Evolutionary conservation across 2,888 invertebrate genomes (phyloP).

Genomic region (Tromatobia lineatoria): DNA sequence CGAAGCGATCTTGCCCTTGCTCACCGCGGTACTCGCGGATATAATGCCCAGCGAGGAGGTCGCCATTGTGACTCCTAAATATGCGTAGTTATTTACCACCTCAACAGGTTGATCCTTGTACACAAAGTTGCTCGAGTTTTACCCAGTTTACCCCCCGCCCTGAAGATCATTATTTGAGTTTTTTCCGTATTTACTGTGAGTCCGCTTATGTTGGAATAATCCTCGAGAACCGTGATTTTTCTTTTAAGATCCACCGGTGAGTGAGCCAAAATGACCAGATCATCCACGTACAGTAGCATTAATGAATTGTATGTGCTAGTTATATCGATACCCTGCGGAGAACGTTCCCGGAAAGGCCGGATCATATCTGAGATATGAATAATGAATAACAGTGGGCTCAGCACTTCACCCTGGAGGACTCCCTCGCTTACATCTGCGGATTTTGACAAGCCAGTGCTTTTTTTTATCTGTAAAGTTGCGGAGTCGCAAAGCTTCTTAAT

Average conservation of each 20-base stretch:
- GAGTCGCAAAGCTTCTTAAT: conserved; percentile 40
- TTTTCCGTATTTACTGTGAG: background rate
- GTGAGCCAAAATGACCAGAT: background rate
- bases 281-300: conserved; percentile 7
- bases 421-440: too few relatives aligned
- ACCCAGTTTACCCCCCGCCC: too few relatives aligned
- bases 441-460: background rate
- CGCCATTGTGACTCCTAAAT: too few relatives aligned
- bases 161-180: background rate
- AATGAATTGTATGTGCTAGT: background rate
- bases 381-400: background rate
- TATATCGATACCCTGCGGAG: conserved; percentile 1
- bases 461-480: conserved; percentile 35
- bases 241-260: background rate
- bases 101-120: too few relatives aligned
- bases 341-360: background rate
- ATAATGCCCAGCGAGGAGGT: too few relatives aligned
- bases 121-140: too few relatives aligned
- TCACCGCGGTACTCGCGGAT: too few relatives aligned
- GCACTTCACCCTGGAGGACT: too few relatives aligned
- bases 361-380: conserved; percentile 1
- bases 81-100: too few relatives aligned
- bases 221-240: too few relatives aligned
- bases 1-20: too few relatives aligned
- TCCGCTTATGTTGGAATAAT: too few relatives aligned